phyloP scores from a whole-genome alignment of 2,888 invertebrate genomes.

The Unio pictorum region DNA sequence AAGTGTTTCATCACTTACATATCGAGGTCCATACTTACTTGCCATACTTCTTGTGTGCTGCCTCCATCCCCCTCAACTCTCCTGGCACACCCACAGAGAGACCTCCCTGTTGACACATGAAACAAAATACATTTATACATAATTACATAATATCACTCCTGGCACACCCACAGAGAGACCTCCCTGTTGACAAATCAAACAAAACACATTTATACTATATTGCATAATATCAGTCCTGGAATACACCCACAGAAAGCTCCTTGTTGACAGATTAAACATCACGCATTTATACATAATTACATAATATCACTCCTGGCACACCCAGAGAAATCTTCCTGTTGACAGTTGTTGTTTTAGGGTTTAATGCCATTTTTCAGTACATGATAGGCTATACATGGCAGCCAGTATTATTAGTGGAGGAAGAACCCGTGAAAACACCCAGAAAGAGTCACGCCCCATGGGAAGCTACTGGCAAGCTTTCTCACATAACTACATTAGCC shows the following conservation, averaged over 20 bases:
- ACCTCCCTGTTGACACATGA: constrained; percentile 31
- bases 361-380: too few relatives aligned
- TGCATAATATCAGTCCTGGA: constrained; percentile 77
- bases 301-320: too few relatives aligned
- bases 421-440: too few relatives aligned
- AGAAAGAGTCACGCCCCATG: too few relatives aligned
- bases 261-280: constrained; percentile 16
- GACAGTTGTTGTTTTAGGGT: too few relatives aligned
- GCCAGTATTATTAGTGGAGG: too few relatives aligned
- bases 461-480: too few relatives aligned
- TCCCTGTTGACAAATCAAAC: constrained; percentile 27
- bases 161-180: constrained; percentile 81
- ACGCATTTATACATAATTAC: neutral
- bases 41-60: constrained; percentile 82
- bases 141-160: constrained; percentile 72
- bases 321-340: too few relatives aligned
- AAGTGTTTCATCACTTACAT: neutral
- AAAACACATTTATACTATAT: neutral
- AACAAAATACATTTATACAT: neutral
- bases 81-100: constrained; percentile 85
- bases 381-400: too few relatives aligned
- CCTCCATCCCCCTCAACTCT: constrained; percentile 88
- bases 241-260: constrained; percentile 77
- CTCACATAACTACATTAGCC: too few relatives aligned
- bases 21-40: constrained; percentile 52